Conservation (phyloP, 1,140 invertebrate species). For the Drosophila sulfurigaster region DNA sequence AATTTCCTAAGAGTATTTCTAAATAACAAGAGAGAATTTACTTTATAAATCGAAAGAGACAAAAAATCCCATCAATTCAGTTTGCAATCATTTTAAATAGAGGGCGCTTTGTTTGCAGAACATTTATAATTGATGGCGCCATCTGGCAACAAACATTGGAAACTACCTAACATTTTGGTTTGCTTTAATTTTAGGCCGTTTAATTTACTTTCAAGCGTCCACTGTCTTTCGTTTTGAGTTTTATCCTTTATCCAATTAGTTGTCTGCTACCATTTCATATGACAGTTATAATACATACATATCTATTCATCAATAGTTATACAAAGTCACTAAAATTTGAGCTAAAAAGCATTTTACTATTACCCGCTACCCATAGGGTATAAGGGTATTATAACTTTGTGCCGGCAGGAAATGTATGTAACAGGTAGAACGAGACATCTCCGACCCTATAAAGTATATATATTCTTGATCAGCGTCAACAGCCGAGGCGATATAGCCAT, state of each 20-base stretch:
- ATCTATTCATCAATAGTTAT: too few species aligned
- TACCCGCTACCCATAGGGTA: background rate
- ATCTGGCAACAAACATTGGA: background rate
- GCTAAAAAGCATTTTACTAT: background rate
- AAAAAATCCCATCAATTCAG: background rate
- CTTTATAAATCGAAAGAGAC: background rate
- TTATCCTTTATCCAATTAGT: too few species aligned
- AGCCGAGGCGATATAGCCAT: too few species aligned
- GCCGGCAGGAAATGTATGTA: background rate
- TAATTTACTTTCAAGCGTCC: background rate
- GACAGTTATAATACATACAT: background rate
- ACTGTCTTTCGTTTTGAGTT: too few species aligned
- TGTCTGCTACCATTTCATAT: background rate
- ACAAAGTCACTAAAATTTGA: background rate
- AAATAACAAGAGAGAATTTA: constrained; percentile 16
- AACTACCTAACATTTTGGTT: too few species aligned
- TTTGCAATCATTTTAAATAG: background rate
- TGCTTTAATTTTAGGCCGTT: background rate
- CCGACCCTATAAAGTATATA: too few species aligned
- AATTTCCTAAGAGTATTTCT: background rate
- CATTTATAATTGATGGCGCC: background rate
- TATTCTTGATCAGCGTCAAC: too few species aligned
- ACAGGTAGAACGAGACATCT: too few species aligned
- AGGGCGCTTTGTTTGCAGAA: background rate
- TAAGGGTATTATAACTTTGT: background rate